These are phyloP conservation scores for Protomyctophum bolini DNA, from an alignment of 2,113 vertebrate genomes.

Conservation along the genomic window DNA sequence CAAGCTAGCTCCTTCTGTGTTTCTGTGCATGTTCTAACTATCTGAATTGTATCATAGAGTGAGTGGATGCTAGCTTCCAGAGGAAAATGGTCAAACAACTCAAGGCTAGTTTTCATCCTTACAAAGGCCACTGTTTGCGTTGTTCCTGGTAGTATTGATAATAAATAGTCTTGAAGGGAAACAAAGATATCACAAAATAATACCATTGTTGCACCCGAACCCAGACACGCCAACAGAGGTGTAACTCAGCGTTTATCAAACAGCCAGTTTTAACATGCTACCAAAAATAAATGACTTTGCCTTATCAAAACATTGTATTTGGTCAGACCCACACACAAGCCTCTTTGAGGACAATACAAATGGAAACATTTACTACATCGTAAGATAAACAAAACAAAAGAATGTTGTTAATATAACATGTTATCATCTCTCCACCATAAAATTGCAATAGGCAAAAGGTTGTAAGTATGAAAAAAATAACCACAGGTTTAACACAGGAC, in stretches of 20 bases:
- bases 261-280: constrained; percentile 34
- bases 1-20: constrained; percentile 53
- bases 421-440: constrained; percentile 52
- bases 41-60: constrained; percentile 37
- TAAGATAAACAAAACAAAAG: constrained; percentile 55
- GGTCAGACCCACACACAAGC: constrained; percentile 46
- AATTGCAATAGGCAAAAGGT: constrained; percentile 57
- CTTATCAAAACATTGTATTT: constrained; percentile 44
- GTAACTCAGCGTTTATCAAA: constrained; percentile 45
- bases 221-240: constrained; percentile 15
- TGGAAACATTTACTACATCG: constrained; percentile 58
- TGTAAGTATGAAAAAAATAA: constrained; percentile 67
- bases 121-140: constrained; percentile 49
- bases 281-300: constrained; percentile 32
- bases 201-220: constrained; percentile 6
- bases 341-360: constrained; percentile 64
- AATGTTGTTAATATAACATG: constrained; percentile 61
- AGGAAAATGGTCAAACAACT: constrained; percentile 52
- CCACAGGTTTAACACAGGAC: constrained; percentile 77
- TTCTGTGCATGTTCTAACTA: constrained; percentile 45
- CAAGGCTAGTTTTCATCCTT: constrained; percentile 41
- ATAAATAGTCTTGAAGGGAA: constrained; percentile 49
- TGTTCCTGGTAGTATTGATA: constrained; percentile 50
- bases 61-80: constrained; percentile 49
- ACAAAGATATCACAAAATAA: constrained; percentile 27